phyloP scores from a whole-genome alignment of 92 coral and sea anemone species.

The Epizoanthus rinbou region DNA sequence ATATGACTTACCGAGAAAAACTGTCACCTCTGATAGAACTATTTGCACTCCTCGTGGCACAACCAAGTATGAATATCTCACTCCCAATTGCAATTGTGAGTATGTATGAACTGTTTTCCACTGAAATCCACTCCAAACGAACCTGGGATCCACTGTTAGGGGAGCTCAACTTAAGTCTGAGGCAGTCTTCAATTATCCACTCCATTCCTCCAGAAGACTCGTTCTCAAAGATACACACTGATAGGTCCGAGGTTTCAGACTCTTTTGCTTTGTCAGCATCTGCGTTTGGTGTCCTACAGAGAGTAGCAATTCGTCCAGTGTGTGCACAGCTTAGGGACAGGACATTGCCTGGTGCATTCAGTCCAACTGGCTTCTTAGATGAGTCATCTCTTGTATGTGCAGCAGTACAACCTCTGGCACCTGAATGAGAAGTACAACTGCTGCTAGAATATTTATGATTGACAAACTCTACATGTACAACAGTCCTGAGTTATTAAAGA shows the following conservation, averaged over 20 bases:
- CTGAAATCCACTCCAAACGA: slow-evolving; percentile 92
- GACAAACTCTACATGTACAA: too few species aligned
- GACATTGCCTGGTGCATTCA: slow-evolving; percentile 83
- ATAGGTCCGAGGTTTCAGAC: slow-evolving; percentile 47
- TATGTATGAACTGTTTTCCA: slow-evolving; percentile 88
- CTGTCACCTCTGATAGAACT: slow-evolving; percentile 70
- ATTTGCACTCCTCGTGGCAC: slow-evolving; percentile 78
- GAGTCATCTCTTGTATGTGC: slow-evolving; percentile 2
- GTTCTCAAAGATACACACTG: slow-evolving; percentile 94
- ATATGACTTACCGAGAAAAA: slow-evolving; percentile 30
- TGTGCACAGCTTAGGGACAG: slow-evolving; percentile 91
- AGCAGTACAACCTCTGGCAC: slow-evolving; percentile 24
- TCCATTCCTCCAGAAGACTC: slow-evolving; percentile 96
- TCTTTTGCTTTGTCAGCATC: slow-evolving; percentile 26
- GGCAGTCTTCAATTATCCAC: slow-evolving; percentile 90
- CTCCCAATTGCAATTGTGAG: slow-evolving; percentile 83
- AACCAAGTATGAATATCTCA: slow-evolving; percentile 81
- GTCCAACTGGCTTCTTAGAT: slow-evolving; percentile 36
- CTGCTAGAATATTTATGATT: background rate
- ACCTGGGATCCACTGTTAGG: slow-evolving; percentile 72
- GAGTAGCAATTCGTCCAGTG: slow-evolving; percentile 93
- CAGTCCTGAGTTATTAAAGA: too few species aligned
- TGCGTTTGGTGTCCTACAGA: slow-evolving; percentile 47
- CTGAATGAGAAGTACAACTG: background rate
- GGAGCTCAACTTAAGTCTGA: slow-evolving; percentile 68